A percentile compares a stretch with the other conserved stretches of the same genome.
Evolutionary conservation across 2,797 vertebrate species (phyloP).

Genomic region (Phoeniculus purpureus): DNA sequence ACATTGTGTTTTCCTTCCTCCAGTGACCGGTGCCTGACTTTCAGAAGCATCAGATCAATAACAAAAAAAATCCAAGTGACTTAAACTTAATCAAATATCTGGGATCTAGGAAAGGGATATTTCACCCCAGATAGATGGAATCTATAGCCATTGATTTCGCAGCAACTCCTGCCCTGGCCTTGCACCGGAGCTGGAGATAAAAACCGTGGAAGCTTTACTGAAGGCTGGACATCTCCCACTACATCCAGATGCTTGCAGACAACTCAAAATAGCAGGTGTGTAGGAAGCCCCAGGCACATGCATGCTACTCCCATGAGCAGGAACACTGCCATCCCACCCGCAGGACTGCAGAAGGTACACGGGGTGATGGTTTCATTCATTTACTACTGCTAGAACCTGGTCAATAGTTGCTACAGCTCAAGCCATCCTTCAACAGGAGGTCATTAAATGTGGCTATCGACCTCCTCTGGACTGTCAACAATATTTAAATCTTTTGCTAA

Average conservation of each 20-base stretch:
- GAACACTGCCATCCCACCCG: neutral
- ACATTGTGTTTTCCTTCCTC: neutral
- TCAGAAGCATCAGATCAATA: neutral
- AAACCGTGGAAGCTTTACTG: neutral
- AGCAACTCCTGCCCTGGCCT: neutral
- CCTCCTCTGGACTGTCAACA: neutral
- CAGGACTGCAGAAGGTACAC: too few relatives aligned
- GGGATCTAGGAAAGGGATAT: neutral
- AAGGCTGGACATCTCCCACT: neutral
- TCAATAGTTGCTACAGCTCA: neutral
- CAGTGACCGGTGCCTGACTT: rapidly evolving
- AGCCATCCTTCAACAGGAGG: neutral
- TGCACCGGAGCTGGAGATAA: neutral
- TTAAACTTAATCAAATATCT: neutral
- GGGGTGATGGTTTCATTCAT: neutral
- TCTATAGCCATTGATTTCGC: neutral
- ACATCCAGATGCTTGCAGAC: neutral
- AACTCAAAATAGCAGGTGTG: rapidly evolving
- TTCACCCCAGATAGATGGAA: neutral
- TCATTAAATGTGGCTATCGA: neutral
- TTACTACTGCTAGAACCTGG: neutral
- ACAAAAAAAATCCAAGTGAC: neutral
- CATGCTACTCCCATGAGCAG: neutral
- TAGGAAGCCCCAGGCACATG: neutral
- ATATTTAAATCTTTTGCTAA: neutral